Percentiles rank a stretch among this genome's conserved stretches.
These are phyloP conservation scores for Porites lutea DNA, from an alignment of 64 coral and sea anemone species.

Conservation along the genomic window DNA sequence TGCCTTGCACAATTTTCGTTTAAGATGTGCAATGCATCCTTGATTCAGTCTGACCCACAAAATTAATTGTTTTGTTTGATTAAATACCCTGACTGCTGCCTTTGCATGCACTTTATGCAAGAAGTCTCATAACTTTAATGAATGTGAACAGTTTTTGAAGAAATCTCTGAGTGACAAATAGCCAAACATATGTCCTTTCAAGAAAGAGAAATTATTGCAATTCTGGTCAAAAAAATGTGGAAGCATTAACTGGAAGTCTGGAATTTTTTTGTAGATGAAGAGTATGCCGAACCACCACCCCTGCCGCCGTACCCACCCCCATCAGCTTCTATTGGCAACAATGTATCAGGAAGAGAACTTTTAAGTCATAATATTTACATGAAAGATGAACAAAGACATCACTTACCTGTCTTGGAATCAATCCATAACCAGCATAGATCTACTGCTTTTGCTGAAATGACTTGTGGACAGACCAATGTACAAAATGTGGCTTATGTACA, in stretches of 20 bases:
- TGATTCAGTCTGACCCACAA: no score
- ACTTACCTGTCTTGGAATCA: neutral
- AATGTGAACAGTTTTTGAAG: no score
- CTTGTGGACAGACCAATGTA: neutral
- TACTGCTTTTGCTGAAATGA: neutral
- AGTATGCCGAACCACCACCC: conserved; percentile 48
- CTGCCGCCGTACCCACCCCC: conserved; percentile 31
- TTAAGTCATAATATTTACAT: neutral
- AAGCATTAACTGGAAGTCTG: no score
- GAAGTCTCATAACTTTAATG: no score
- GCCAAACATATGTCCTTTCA: no score
- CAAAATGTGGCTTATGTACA: neutral
- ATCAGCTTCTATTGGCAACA: neutral
- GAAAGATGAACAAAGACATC: neutral
- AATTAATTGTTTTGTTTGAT: no score
- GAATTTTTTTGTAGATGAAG: conserved; percentile 39
- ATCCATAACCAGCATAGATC: neutral
- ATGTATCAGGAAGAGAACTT: neutral
- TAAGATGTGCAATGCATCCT: neutral
- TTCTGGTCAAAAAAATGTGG: no score
- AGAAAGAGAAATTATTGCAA: no score
- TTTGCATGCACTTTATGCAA: no score
- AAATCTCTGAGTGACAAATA: no score
- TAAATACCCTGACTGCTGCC: neutral
- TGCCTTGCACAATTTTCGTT: no score